Conservation (phyloP, 2,797 vertebrate species). For the Acipenser oxyrinchus region DNA sequence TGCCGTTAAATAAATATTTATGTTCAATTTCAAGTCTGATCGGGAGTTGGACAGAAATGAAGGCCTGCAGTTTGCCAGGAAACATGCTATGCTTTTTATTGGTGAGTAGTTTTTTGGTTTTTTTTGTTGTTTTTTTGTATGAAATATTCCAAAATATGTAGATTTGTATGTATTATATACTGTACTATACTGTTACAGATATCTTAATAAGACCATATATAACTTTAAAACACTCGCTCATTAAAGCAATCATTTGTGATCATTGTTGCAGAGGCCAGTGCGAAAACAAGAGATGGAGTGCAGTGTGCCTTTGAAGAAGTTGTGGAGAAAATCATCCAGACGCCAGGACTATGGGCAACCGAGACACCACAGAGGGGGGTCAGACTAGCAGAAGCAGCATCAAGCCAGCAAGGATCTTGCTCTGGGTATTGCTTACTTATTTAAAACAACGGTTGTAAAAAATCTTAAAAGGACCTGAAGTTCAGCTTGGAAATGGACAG, state of each 20-base stretch:
- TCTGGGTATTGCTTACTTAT: constrained; percentile 20
- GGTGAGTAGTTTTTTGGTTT: constrained; percentile 20
- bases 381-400: background rate
- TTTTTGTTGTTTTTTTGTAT: no score
- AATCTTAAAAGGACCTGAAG: no score
- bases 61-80: constrained; percentile 40
- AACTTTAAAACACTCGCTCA: background rate
- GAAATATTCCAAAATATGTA: no score
- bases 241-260: background rate
- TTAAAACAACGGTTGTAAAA: constrained; percentile 14
- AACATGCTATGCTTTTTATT: constrained; percentile 38
- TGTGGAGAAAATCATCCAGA: constrained; percentile 38
- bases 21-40: constrained; percentile 25
- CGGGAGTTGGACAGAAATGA: constrained; percentile 34
- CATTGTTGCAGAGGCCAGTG: constrained; percentile 38
- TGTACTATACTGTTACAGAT: no score
- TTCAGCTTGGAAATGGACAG: no score
- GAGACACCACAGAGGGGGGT: background rate
- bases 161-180: no score
- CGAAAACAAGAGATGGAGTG: constrained; percentile 41
- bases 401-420: background rate
- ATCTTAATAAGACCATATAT: no score
- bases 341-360: constrained; percentile 29
- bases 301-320: constrained; percentile 40
- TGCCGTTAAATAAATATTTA: no score